Evolutionary conservation across 2,888 invertebrate genomes (phyloP), one percentile per base, ranked within the genome.

Genomic region (Nematopogon swammerdamellus): DNA sequence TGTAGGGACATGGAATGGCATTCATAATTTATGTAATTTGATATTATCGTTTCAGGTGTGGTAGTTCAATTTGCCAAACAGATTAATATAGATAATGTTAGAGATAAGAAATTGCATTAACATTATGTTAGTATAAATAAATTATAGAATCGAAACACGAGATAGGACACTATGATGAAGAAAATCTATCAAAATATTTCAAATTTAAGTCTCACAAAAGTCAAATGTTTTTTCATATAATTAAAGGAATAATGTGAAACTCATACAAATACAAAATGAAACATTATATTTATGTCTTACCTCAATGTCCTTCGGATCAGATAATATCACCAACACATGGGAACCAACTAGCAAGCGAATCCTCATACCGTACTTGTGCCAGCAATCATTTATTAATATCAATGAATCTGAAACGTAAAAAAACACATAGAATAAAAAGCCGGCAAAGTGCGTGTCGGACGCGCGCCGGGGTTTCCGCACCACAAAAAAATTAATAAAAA

Each of bases 1-100:
- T 83, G 62, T 43, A 66, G n/a, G n/a, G n/a, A 54, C 20, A 47
- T 6, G 45, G 18, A 52, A 69, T 45, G 46, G n/a, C n/a, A n/a
- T n/a, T n/a, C n/a, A n/a, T n/a, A n/a, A n/a, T n/a, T 25, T 25
- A 25, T 25, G 25, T 25, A 53, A 43, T 51, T 18, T 25, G 14
- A 43, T n/a, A 19, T 8, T 43, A 36, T n/a, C n/a, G n/a, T n/a
- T n/a, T n/a, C 8, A 25, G 46, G 47, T 19, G 44, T 18, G 29
- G 16, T 11, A 50, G 16, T n/a, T n/a, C n/a, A n/a, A 44, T 47
- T 45, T 8, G 19, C 43, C 44, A 45, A 44, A 30, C 18, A 48
- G 29, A 46, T 11, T 18, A 45, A 14, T 19, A 6, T 50, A 19
- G 51, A 48, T 30, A 48, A 49, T 18, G 46, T 30, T 20, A 46